These are phyloP conservation scores for Picus viridis DNA, from an alignment of 2,797 vertebrate genomes.

Conservation along the genomic window DNA sequence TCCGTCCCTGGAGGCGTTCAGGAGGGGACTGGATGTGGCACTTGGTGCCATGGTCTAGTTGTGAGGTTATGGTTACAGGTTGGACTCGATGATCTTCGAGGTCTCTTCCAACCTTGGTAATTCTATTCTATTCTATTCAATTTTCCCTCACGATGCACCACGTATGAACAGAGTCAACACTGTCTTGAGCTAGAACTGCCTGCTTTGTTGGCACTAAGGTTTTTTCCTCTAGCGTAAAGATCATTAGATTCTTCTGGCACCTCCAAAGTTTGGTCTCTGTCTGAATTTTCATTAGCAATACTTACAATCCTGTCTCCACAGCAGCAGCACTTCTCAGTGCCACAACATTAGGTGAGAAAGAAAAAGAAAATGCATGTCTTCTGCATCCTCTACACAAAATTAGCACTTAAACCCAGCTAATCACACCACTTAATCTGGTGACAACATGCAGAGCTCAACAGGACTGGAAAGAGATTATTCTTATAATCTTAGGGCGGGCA, in stretches of 20 bases:
- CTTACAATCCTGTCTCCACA: accelerated
- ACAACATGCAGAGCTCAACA: neutral
- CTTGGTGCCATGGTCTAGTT: too few relatives aligned
- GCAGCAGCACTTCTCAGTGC: neutral
- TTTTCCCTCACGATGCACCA: neutral
- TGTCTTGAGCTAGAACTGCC: neutral
- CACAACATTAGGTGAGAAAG: neutral
- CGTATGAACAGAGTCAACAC: neutral
- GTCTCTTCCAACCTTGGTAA: too few relatives aligned
- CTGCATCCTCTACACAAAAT: neutral
- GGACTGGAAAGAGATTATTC: slow-evolving; percentile 8
- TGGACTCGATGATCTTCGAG: too few relatives aligned
- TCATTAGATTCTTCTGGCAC: neutral
- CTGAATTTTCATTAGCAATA: neutral
- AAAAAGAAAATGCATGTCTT: neutral
- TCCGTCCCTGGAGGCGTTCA: too few relatives aligned
- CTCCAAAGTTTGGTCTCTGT: neutral
- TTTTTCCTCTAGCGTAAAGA: neutral
- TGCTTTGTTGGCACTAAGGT: neutral
- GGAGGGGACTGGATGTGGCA: too few relatives aligned
- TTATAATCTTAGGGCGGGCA: neutral
- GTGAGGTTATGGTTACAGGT: too few relatives aligned
- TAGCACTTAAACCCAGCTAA: slow-evolving; percentile 34
- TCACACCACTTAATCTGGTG: slow-evolving; percentile 21
- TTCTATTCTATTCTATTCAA: too few relatives aligned